Evolutionary conservation across 2,888 invertebrate species (phyloP), one percentile per base, ranked within the genome.

Genomic region (Strigamia transsilvanica): DNA sequence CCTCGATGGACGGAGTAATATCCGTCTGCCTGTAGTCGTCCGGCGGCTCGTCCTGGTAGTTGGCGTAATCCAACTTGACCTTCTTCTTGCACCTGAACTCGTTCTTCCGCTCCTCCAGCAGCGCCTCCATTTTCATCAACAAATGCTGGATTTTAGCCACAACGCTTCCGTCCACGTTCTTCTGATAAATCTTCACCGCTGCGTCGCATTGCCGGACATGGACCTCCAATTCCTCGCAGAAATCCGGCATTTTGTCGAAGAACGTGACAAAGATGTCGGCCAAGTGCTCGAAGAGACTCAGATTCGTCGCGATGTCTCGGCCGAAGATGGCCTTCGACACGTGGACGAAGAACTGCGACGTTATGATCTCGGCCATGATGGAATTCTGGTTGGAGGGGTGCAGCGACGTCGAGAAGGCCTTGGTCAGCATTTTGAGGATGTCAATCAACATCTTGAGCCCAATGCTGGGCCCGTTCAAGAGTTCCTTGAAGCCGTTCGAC

Each of bases 1-100:
- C 87, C 32, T 84, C 84, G 4, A 83, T 82, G 1, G 84, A 85
- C 5, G 89, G 88, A 32, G 86, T 83, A 2, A 87, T 84, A 4
- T 86, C 83, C 9, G 88, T 82, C 38, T 81, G 18, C 56, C 66
- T 81, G 66, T 21, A 80, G 12, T 80, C 80, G 7, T 80, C 42
- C 10, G 42, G 42, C 51, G 42, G 46, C 4, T 80, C 80, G 12
- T 38, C 38, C 4, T 80, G 12, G 80, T 80, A 23, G 23, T 42
- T 38, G 27, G 41, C 18, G 32, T 18, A 32, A 51, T 80, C 21
- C 79, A 27, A 79, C 12, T 34, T 18, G 18, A 42, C 13, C 32
- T 80, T 41, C 46, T 51, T 46, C 51, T 23, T 80, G 18, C 23
- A 5, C 12, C 12, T 27, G 12, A n/a, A 13, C 3, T 18, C 66